Percentiles rank a stretch among this genome's conserved stretches.
phyloP scores from a whole-genome alignment of 2,113 vertebrate genomes.

The Malaclemys terrapin region DNA sequence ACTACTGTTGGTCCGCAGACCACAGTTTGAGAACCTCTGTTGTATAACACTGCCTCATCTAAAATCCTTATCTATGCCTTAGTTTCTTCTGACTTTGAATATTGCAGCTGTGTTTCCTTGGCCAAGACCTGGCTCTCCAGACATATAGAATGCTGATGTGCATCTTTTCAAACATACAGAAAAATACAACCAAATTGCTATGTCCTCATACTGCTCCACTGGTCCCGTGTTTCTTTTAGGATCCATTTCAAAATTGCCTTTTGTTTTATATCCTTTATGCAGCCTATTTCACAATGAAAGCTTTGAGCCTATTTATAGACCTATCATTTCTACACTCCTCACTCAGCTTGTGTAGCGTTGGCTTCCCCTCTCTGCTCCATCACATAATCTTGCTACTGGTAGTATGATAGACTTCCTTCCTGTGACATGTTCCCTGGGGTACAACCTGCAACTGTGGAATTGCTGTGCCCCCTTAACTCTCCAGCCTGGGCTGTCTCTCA shows the following conservation, averaged over 20 bases:
- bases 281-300: background rate
- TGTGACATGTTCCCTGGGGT: too few relatives aligned
- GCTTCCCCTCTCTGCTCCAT: background rate
- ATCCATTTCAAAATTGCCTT: background rate
- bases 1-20: too few relatives aligned
- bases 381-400: background rate
- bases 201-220: background rate
- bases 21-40: too few relatives aligned
- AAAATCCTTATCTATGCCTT: background rate
- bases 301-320: background rate
- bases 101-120: background rate
- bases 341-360: background rate
- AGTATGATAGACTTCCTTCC: background rate
- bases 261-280: background rate
- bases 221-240: background rate
- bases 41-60: background rate
- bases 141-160: background rate
- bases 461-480: too few relatives aligned
- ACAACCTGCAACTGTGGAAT: too few relatives aligned
- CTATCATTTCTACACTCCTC: background rate
- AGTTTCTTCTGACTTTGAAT: background rate
- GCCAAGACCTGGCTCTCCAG: background rate
- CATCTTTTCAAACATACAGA: too few relatives aligned
- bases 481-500: too few relatives aligned
- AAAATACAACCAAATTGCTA: background rate